Evolutionary conservation across 1,140 invertebrate genomes (phyloP).

Genomic region (Cydia amplana): DNA sequence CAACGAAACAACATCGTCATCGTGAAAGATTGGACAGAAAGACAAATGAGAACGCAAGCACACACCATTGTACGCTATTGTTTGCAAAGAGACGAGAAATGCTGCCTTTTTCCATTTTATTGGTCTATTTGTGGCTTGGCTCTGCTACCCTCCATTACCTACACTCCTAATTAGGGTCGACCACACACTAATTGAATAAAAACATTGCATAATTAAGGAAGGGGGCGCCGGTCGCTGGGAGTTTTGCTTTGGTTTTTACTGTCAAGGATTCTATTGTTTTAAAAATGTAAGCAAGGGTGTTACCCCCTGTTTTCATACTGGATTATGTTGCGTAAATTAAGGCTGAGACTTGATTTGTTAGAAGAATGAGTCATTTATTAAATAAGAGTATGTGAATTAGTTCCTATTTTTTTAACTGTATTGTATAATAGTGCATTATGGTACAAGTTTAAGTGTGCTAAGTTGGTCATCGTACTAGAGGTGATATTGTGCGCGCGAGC

Average conservation of each 20-base stretch:
- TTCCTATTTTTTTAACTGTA: no score
- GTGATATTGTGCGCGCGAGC: no score
- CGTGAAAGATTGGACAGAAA: slow-evolving; percentile 64
- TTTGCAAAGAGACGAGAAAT: slow-evolving; percentile 53
- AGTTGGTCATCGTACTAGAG: no score
- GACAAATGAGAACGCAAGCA: slow-evolving; percentile 53
- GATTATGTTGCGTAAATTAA: no score
- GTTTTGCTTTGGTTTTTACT: slow-evolving; percentile 7
- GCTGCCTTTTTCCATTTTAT: slow-evolving; percentile 55
- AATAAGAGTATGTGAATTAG: no score
- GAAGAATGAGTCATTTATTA: no score
- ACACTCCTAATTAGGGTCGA: slow-evolving; percentile 60
- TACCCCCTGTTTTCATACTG: no score
- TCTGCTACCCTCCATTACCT: slow-evolving; percentile 49
- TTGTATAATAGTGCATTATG: no score
- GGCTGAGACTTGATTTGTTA: no score
- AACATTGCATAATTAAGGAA: slow-evolving; percentile 71
- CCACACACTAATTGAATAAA: slow-evolving; percentile 73
- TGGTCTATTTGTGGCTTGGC: slow-evolving; percentile 58
- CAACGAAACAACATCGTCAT: slow-evolving; percentile 62
- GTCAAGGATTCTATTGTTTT: not conserved
- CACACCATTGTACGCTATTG: slow-evolving; percentile 53
- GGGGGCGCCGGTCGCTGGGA: slow-evolving; percentile 39
- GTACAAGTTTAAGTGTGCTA: no score
- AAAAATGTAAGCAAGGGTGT: no score